Percentiles rank a stretch among this genome's conserved stretches.
phyloP scores from a whole-genome alignment of 1,140 invertebrate genomes.

The Bombus pascuorum region DNA sequence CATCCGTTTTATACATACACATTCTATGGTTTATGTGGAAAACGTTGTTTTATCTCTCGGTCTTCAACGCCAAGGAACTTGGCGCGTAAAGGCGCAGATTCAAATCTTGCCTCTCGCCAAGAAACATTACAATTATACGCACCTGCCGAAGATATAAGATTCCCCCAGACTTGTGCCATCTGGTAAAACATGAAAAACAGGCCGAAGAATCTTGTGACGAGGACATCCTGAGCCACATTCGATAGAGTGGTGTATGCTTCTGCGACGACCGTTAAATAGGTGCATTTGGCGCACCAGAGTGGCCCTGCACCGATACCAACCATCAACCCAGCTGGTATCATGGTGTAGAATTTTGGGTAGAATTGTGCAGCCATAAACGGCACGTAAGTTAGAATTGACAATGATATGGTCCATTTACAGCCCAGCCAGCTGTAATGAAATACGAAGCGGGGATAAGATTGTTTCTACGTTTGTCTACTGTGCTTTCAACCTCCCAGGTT shows the following conservation, averaged over 20 bases:
- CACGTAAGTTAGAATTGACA: constrained; percentile 93
- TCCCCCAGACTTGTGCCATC: constrained; percentile 95
- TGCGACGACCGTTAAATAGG: constrained; percentile 91
- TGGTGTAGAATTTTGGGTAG: constrained; percentile 90
- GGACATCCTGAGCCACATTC: constrained; percentile 86
- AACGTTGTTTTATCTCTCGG: not conserved
- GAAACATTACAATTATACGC: constrained; percentile 50
- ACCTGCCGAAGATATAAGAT: constrained; percentile 94
- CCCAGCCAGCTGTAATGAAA: constrained; percentile 86
- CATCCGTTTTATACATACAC: not conserved
- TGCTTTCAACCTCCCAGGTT: not conserved
- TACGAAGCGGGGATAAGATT: not conserved
- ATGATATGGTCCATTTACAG: constrained; percentile 93
- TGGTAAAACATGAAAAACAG: constrained; percentile 97
- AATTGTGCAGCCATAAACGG: constrained; percentile 94
- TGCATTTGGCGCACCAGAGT: constrained; percentile 95
- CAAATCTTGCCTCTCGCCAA: not conserved
- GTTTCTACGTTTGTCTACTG: not conserved
- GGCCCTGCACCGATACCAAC: constrained; percentile 94
- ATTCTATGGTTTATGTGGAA: not conserved
- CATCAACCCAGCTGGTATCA: constrained; percentile 92
- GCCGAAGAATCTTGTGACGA: constrained; percentile 93
- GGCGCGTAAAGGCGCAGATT: not conserved
- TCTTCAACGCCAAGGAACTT: not conserved
- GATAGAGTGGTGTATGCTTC: constrained; percentile 88